A percentile compares a stretch with the other conserved stretches of the same genome.
These are phyloP conservation scores for Drosophila eugracilis DNA, from an alignment of 1,140 invertebrate species.

Conservation along the genomic window DNA sequence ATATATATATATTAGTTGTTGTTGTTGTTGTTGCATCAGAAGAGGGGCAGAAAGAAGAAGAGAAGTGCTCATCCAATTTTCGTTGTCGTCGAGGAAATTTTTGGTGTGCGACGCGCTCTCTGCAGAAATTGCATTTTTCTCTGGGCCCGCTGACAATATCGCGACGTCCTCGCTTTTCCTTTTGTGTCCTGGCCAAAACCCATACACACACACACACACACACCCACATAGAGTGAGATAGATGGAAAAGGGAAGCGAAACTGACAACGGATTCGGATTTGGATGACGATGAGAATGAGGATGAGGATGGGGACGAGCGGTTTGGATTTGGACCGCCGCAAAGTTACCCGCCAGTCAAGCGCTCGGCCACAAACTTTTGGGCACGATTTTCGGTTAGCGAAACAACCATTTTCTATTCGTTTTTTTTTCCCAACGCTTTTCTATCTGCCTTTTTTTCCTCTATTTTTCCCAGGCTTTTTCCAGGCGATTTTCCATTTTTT, in stretches of 20 bases:
- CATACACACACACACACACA: slow-evolving; percentile 10
- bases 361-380: slow-evolving; percentile 61
- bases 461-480: no score
- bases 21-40: not conserved
- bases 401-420: slow-evolving; percentile 33
- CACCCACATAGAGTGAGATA: slow-evolving; percentile 32
- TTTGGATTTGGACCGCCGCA: slow-evolving; percentile 36
- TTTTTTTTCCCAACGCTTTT: not conserved
- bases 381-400: slow-evolving; percentile 62
- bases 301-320: slow-evolving; percentile 6
- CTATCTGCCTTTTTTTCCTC: not conserved
- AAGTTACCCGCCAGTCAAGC: slow-evolving; percentile 58
- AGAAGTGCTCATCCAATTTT: slow-evolving; percentile 76
- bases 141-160: slow-evolving; percentile 68
- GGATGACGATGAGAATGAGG: slow-evolving; percentile 15
- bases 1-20: not conserved
- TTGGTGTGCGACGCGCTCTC: slow-evolving; percentile 68
- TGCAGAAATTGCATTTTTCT: slow-evolving; percentile 76
- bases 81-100: slow-evolving; percentile 70
- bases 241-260: slow-evolving; percentile 49
- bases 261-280: slow-evolving; percentile 50
- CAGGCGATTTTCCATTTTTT: slow-evolving; percentile 6
- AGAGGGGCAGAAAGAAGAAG: slow-evolving; percentile 26
- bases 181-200: slow-evolving; percentile 54
- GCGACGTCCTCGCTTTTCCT: slow-evolving; percentile 65